Evolutionary conservation across 2,888 invertebrate genomes (phyloP), one percentile per base, ranked within the genome.

Genomic region (Mimumesa dahlbomi): DNA sequence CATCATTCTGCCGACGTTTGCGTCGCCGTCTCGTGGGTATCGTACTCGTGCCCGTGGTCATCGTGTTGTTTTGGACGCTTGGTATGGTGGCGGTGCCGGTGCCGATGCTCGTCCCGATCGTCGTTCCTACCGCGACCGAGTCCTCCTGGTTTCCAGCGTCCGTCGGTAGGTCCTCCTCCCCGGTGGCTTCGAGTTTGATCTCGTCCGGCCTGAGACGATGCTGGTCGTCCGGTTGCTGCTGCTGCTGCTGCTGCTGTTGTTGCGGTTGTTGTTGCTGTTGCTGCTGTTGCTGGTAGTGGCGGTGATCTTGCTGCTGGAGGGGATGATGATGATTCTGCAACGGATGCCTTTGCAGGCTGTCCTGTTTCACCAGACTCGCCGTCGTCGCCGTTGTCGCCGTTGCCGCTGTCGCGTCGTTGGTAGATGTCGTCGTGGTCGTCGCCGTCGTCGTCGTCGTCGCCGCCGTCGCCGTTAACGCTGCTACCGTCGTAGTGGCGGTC

Each of bases 131-230:
- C 71, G 69, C 73, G 36, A 61, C 19, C 48, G 77, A 57, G n/a
- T 73, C 79, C 21, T 83, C 83, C 19, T 77, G 77, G 54, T 70
- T 73, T 68, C 77, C 75, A 14, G 61, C 68, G 73, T 81, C 72
- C 43, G 67, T 56, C 54, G 61, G 25, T n/a, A n/a, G n/a, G 46
- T 74, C 72, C 49, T 75, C 75, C 61, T 73, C 69, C 34, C 79
- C 81, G 73, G 91, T 85, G 58, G 90, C 90, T 87, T 92, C 92
- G 82, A 91, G 85, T 42, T 92, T 92, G 13, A 92, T 92, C 87
- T 92, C 91, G 40, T 89, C 90, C 40, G 90, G 83, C 78, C 77
- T 90, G 82, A 82, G 82, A 66, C 82, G 85, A 38, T 79, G 75
- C 21, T 57, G 54, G 42, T 77, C 72, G 22, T 72, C 79, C 81